A percentile compares a stretch with the other conserved stretches of the same genome.
Evolutionary conservation across 2,888 invertebrate species (phyloP).

Genomic region (Drosophila paramelanica): DNA sequence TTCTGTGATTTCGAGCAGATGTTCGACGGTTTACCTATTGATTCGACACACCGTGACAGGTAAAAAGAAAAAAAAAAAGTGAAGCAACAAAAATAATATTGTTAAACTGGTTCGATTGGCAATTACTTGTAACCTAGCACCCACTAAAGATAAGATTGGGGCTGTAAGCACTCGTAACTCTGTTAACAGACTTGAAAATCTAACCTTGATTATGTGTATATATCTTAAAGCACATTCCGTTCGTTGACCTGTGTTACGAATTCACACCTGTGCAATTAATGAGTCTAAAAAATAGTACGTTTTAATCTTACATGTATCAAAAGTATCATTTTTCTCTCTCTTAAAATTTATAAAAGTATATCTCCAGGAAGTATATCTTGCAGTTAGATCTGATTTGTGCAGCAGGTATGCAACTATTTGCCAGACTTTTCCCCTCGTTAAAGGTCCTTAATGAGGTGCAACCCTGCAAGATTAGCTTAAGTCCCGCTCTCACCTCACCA

Average conservation of each 20-base stretch:
- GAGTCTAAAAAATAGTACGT: too few relatives aligned
- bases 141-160: constrained; percentile 39
- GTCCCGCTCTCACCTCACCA: neutral
- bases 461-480: constrained; percentile 17
- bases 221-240: constrained; percentile 8
- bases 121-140: constrained; percentile 19
- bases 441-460: constrained; percentile 1
- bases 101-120: constrained; percentile 6
- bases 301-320: neutral
- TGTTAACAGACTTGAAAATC: constrained; percentile 9
- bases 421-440: neutral
- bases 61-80: constrained; percentile 20
- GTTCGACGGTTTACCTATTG: constrained; percentile 18
- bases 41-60: constrained; percentile 18
- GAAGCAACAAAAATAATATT: constrained; percentile 2
- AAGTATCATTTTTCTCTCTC: neutral
- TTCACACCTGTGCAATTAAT: constrained; percentile 5
- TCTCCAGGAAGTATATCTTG: neutral
- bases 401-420: constrained; percentile 26
- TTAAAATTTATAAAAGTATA: neutral
- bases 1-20: constrained; percentile 57
- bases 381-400: neutral
- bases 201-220: constrained; percentile 4
- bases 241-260: constrained; percentile 28
- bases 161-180: constrained; percentile 9